Evolutionary conservation across 2,888 invertebrate species (phyloP).

Genomic region (Coremacera marginata): DNA sequence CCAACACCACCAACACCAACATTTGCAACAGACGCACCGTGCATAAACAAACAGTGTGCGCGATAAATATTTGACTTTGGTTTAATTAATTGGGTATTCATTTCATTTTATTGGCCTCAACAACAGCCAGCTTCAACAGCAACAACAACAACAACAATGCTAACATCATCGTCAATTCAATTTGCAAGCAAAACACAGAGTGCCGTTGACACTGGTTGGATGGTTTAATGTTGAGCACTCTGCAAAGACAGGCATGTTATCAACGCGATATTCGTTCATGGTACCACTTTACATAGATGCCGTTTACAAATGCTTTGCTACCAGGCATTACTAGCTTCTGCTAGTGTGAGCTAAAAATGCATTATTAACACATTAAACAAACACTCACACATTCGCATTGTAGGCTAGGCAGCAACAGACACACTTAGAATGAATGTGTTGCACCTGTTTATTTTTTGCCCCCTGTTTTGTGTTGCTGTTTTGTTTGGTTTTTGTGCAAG

Average conservation of each 20-base stretch:
- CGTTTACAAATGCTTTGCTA: background rate
- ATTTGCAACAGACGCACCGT: background rate
- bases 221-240: background rate
- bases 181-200: background rate
- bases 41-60: slow-evolving; percentile 15
- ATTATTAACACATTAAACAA: slow-evolving; percentile 19
- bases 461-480: too few relatives aligned
- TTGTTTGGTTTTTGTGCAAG: too few relatives aligned
- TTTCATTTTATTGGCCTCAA: slow-evolving; percentile 23
- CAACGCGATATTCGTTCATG: background rate
- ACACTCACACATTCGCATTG: background rate
- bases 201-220: background rate
- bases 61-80: slow-evolving; percentile 35
- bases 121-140: background rate
- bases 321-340: background rate
- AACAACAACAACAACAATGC: slow-evolving; percentile 14
- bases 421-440: background rate
- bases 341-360: slow-evolving; percentile 11
- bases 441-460: too few relatives aligned
- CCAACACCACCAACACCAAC: background rate
- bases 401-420: background rate
- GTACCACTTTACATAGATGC: background rate
- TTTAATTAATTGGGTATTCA: slow-evolving; percentile 30
- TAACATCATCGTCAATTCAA: slow-evolving; percentile 11
- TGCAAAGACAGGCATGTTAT: background rate